Evolutionary conservation across 2,113 vertebrate genomes (phyloP), one percentile per base, ranked within the genome.

Genomic region (Thermophis baileyi): DNA sequence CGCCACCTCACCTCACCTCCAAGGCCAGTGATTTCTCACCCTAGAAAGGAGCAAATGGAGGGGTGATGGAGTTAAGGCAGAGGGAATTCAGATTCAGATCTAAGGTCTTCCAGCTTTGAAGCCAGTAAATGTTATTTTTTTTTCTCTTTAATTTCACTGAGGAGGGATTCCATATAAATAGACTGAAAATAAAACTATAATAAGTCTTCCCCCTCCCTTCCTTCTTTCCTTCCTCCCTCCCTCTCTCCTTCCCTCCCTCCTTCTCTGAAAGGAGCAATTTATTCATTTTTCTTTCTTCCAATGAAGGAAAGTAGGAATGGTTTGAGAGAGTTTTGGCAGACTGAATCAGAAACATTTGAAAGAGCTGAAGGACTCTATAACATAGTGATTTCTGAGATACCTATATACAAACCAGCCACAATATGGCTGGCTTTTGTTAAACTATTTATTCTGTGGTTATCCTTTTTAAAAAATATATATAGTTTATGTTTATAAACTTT

Each of bases 391-490:
- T 35, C n/a, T 87, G 22, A 81, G 85, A 60, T 81, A n/a, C 3
- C 7, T 16, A 22, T 91, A 57, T 55, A 91, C 53, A 87, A 87
- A 85, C 22, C 25, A 57, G 90, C 85, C 85, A 60, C 74, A 30
- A 91, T 87, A 55, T 91, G 81, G 50, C 53, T 57, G 53, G 81
- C 35, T 57, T 91, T 85, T 87, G 40, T 91, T 91, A 86, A 87
- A 87, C 44, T 57, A 57, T 91, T 91, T 91, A 60, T 87, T 55
- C n/a, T 91, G 81, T 60, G 90, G 53, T 30, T 35, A 87, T 87
- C 50, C 90, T 87, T 87, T 40, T 27, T 69, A 22, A 55, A 54
- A 55, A 55, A 14, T n/a, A 51, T 10, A 44, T 44, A 49, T 35
- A n/a, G 50, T 27, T 55, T 91, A 87, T 25, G 18, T 91, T 46